phyloP scores from a whole-genome alignment of 1,140 invertebrate species.

The Pristionchus pacificus region DNA sequence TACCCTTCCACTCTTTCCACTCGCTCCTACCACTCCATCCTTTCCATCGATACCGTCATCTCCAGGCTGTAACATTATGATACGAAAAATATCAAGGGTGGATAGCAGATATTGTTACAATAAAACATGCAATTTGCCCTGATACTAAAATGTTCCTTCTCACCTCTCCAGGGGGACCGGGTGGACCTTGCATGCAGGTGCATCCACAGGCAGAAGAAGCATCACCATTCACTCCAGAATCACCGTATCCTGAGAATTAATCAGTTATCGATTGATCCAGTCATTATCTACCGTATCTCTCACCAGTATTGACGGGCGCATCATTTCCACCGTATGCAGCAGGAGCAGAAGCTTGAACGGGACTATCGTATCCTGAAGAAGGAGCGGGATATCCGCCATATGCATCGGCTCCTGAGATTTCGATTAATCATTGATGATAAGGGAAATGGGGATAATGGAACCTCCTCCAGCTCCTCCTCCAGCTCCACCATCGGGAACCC shows the following conservation, averaged over 20 bases:
- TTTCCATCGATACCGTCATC: constrained; percentile 39
- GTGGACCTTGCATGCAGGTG: constrained; percentile 10
- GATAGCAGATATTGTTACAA: too few species aligned
- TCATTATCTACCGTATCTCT: background rate
- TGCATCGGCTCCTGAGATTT: background rate
- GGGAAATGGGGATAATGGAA: too few species aligned
- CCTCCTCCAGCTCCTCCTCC: constrained; percentile 36
- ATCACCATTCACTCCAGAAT: background rate
- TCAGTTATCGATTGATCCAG: too few species aligned
- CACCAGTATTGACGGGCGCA: constrained; percentile 5
- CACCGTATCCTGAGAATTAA: background rate
- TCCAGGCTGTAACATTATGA: too few species aligned
- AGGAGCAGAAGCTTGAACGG: constrained; percentile 13
- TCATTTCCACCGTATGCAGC: background rate
- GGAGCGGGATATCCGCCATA: constrained; percentile 5
- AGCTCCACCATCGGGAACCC: constrained; percentile 37
- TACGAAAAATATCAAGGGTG: too few species aligned
- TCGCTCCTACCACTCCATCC: constrained; percentile 33
- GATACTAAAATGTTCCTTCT: too few species aligned
- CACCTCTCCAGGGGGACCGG: constrained; percentile 35
- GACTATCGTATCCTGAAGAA: background rate
- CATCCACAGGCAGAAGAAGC: background rate
- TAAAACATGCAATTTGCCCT: too few species aligned
- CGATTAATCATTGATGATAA: too few species aligned
- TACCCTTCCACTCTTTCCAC: constrained; percentile 34